Conservation (phyloP, 2,797 vertebrate species). For the Pseudopleuronectes americanus region DNA sequence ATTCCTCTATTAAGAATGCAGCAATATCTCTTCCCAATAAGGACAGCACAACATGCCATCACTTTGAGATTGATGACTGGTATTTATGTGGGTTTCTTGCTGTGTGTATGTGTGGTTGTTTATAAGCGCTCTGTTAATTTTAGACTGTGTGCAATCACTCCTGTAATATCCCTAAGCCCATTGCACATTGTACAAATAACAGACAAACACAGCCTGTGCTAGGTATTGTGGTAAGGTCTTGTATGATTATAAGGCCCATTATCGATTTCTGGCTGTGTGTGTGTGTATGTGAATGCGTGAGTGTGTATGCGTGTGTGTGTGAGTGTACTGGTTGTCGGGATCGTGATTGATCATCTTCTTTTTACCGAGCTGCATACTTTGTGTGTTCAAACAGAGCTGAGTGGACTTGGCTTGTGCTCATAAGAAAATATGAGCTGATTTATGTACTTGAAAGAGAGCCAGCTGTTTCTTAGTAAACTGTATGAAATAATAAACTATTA, state of each 20-base stretch:
- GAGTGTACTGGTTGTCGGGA: neutral
- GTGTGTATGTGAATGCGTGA: neutral
- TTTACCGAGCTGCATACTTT: conserved; percentile 39
- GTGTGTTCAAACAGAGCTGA: conserved; percentile 46
- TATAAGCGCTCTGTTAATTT: conserved; percentile 38
- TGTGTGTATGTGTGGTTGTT: conserved; percentile 42
- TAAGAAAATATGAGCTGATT: conserved; percentile 59
- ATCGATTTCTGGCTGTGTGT: neutral
- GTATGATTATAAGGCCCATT: conserved; percentile 12
- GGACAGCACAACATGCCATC: conserved; percentile 41
- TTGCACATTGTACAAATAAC: conserved; percentile 17
- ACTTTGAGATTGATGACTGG: conserved; percentile 56
- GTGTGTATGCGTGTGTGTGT: neutral
- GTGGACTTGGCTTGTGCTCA: conserved; percentile 46
- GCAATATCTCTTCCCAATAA: conserved; percentile 52
- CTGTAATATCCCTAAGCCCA: conserved; percentile 31
- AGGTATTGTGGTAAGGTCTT: conserved; percentile 8
- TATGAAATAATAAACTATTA: neutral
- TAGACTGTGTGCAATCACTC: conserved; percentile 35
- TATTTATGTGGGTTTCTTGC: conserved; percentile 55
- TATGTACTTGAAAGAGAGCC: conserved; percentile 40
- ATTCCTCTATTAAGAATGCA: conserved; percentile 28
- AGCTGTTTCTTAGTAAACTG: conserved; percentile 49
- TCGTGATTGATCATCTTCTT: conserved; percentile 52
- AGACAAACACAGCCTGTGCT: conserved; percentile 14